A percentile compares a stretch with the other conserved stretches of the same genome.
Evolutionary conservation across 2,797 vertebrate genomes (phyloP).

Genomic region (Acipenser ruthenus): DNA sequence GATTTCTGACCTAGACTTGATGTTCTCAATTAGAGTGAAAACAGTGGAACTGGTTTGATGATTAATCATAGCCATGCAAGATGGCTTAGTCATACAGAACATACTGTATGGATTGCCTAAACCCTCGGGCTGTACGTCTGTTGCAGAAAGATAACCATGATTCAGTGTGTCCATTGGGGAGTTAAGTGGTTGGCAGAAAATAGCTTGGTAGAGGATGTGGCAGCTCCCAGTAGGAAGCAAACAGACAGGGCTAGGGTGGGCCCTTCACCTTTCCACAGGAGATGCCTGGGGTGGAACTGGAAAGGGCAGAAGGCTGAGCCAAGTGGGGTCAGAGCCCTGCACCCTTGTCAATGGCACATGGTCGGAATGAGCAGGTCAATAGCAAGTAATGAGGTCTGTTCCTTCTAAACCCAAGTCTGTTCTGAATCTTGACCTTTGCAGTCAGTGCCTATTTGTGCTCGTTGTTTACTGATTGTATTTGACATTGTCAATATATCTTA

Average conservation of each 20-base stretch:
- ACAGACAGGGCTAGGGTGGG: constrained; percentile 44
- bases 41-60: constrained; percentile 40
- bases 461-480: constrained; percentile 34
- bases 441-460: constrained; percentile 65
- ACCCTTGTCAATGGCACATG: constrained; percentile 42
- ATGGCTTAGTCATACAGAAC: constrained; percentile 54
- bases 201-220: constrained; percentile 43
- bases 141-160: constrained; percentile 31
- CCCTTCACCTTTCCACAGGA: constrained; percentile 49
- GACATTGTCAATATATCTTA: constrained; percentile 13
- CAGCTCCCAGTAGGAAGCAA: constrained; percentile 57
- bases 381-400: constrained; percentile 52
- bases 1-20: constrained; percentile 50
- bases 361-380: constrained; percentile 24
- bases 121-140: too few species aligned
- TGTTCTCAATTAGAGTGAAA: constrained; percentile 61
- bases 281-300: constrained; percentile 63
- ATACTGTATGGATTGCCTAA: constrained; percentile 40
- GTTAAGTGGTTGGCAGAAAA: background rate
- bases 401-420: constrained; percentile 56
- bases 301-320: constrained; percentile 70
- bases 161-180: constrained; percentile 51
- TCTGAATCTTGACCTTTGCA: constrained; percentile 61
- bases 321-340: constrained; percentile 66
- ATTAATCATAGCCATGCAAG: constrained; percentile 49